Evolutionary conservation across 1,140 invertebrate genomes (phyloP).

Genomic region (Pentalonia nigronervosa): DNA sequence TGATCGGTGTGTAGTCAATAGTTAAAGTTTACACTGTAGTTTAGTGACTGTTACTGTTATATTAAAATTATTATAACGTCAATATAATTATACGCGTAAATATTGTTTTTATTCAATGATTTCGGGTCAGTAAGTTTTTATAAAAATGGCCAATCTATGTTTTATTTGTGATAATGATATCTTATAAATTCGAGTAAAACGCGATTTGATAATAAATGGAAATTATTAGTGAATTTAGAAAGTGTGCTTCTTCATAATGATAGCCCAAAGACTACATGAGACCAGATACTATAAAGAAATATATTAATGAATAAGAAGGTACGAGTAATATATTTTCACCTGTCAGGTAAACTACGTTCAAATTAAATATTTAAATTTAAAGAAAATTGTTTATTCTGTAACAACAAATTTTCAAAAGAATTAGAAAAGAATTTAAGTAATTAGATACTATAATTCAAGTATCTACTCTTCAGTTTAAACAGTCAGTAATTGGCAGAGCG

Average conservation of each 20-base stretch:
- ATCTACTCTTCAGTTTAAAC: not conserved
- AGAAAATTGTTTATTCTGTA: constrained; percentile 39
- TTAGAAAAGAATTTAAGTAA: constrained; percentile 3
- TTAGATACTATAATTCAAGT: constrained; percentile 7
- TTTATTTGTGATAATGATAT: not conserved
- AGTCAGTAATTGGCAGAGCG: not conserved
- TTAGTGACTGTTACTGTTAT: no score
- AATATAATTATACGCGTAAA: no score
- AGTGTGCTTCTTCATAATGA: not conserved
- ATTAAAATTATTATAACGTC: no score
- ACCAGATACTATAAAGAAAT: no score
- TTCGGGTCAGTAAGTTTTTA: no score
- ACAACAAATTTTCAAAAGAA: not conserved
- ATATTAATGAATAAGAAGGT: no score
- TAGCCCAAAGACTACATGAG: not conserved
- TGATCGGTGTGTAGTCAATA: no score
- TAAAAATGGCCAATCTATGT: not conserved
- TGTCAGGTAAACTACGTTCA: no score
- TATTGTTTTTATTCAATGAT: no score
- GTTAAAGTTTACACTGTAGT: no score
- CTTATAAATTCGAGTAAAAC: not conserved
- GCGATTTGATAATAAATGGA: not conserved
- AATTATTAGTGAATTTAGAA: not conserved
- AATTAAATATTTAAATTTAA: not conserved
- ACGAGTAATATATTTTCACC: no score